Evolutionary conservation across 1,140 invertebrate genomes (phyloP).

Genomic region (Drepana arcuata): DNA sequence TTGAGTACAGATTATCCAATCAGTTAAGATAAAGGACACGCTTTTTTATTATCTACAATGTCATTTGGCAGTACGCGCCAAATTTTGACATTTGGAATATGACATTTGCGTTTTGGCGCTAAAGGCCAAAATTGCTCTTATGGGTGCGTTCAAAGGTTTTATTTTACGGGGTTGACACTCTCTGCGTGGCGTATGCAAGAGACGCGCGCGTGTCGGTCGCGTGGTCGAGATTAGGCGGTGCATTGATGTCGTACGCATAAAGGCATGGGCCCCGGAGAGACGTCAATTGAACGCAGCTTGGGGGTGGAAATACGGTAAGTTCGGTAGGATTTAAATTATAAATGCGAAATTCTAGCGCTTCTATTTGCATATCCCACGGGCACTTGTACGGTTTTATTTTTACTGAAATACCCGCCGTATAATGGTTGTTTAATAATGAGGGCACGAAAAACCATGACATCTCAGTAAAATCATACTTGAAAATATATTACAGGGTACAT

Average conservation of each 20-base stretch:
- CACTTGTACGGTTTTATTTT: too few relatives aligned
- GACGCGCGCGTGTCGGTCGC: conserved; percentile 50
- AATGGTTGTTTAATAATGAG: too few relatives aligned
- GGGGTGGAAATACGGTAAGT: conserved; percentile 59
- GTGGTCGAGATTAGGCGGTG: conserved; percentile 60
- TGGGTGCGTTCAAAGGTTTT: conserved; percentile 13
- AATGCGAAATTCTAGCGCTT: conserved; percentile 51
- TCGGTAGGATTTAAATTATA: conserved; percentile 65
- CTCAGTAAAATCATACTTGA: too few relatives aligned
- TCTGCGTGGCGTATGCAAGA: conserved; percentile 59
- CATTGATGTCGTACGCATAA: conserved; percentile 62
- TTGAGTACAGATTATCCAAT: conserved; percentile 71
- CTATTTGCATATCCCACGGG: conserved; percentile 69
- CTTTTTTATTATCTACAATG: conserved; percentile 42
- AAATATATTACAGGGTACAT: too few relatives aligned
- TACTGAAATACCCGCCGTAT: too few relatives aligned
- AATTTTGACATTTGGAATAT: conserved; percentile 28
- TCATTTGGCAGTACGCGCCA: conserved; percentile 28
- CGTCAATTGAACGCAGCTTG: conserved; percentile 59
- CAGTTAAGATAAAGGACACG: conserved; percentile 70
- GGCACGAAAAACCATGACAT: too few relatives aligned
- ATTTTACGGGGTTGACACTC: conserved; percentile 37
- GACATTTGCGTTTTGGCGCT: conserved; percentile 14
- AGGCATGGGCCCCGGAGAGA: conserved; percentile 43
- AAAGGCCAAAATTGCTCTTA: conserved; percentile 18